Evolutionary conservation across 2,888 invertebrate species (phyloP).

Genomic region (Lithophane semibrunnea): DNA sequence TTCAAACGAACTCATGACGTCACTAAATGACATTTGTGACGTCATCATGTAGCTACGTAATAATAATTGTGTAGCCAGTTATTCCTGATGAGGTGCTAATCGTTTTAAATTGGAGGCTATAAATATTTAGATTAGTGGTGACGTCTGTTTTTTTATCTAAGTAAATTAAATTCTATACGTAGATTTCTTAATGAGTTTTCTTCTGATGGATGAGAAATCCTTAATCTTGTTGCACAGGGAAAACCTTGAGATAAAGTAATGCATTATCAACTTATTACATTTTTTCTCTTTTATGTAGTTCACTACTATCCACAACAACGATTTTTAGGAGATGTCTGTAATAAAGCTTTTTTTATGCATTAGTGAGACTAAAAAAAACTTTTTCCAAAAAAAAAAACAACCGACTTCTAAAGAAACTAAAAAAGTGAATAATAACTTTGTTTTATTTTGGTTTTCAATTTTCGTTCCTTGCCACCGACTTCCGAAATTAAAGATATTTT

Average conservation of each 20-base stretch:
- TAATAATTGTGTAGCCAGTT: conserved; percentile 5
- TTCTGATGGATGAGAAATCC: not conserved
- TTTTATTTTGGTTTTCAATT: no score
- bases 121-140: conserved; percentile 2
- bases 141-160: not conserved
- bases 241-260: not conserved
- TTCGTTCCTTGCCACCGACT: no score
- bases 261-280: not conserved
- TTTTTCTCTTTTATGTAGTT: not conserved
- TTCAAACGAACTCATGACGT: conserved; percentile 30
- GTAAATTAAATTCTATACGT: not conserved
- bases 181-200: not conserved
- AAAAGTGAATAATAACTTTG: no score
- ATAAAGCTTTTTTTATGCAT: not conserved
- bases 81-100: not conserved
- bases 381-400: no score
- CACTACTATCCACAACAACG: not conserved
- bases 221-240: not conserved
- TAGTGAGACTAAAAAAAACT: not conserved
- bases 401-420: no score
- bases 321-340: not conserved
- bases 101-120: conserved; percentile 23
- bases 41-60: conserved; percentile 4
- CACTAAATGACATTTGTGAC: conserved; percentile 25
- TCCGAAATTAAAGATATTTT: no score